Percentiles rank a stretch among this genome's conserved stretches.
Conservation (phyloP, 2,113 vertebrate genomes). For the Neolamprologus variostigma region DNA sequence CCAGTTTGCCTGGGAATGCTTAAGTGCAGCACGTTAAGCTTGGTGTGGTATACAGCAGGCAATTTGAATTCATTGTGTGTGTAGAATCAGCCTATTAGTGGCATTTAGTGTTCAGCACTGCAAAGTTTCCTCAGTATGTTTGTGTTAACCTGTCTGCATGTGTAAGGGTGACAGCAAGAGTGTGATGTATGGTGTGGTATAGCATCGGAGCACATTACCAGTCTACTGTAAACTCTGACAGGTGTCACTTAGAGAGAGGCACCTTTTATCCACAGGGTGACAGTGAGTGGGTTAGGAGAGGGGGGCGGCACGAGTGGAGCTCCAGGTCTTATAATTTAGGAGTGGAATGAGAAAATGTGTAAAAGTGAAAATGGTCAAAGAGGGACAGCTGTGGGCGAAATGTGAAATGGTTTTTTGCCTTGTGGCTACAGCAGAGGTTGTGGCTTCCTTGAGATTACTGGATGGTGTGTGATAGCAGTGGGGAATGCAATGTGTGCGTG, state of each 20-base stretch:
- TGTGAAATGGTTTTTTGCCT: background rate
- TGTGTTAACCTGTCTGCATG: background rate
- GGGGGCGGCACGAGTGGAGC: background rate
- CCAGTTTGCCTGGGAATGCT: slow-evolving; percentile 37
- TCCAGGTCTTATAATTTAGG: slow-evolving; percentile 39
- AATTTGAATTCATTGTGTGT: slow-evolving; percentile 43
- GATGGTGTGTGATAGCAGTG: slow-evolving; percentile 1
- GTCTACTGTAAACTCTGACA: slow-evolving; percentile 2
- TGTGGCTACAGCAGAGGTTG: background rate
- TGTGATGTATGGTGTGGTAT: background rate
- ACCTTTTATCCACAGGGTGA: background rate
- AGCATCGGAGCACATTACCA: background rate
- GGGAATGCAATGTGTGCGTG: background rate
- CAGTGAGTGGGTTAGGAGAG: background rate
- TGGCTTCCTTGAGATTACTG: background rate
- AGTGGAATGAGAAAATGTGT: slow-evolving; percentile 43
- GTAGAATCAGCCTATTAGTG: slow-evolving; percentile 34
- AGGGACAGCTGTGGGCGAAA: background rate
- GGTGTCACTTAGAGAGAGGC: slow-evolving; percentile 3
- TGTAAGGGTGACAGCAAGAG: background rate
- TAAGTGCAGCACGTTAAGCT: slow-evolving; percentile 7
- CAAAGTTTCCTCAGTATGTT: background rate
- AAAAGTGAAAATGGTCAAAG: slow-evolving; percentile 23
- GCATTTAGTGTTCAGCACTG: slow-evolving; percentile 20
- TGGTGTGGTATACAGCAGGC: background rate